Evolutionary conservation across 1,140 invertebrate genomes (phyloP), one percentile per base, ranked within the genome.

Genomic region (Drosophila sucinea): DNA sequence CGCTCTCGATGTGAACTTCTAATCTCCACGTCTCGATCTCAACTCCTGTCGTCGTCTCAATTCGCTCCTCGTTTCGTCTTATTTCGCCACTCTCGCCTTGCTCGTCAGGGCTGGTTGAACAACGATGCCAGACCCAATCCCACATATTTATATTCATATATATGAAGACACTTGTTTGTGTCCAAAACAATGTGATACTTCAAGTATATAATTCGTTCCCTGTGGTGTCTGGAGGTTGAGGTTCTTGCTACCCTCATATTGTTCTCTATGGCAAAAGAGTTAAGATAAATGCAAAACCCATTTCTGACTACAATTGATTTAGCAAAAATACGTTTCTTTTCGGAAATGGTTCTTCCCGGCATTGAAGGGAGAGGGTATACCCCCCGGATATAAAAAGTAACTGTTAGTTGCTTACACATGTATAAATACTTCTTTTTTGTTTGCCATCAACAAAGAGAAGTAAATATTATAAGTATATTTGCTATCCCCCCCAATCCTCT

Each of bases 281-380:
- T 30, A 56, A 32, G n/a, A 56, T 11, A 56, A 56, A 60, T 35
- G 29, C 40, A 27, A 32, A 57, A 32, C 60, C 69, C 51, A 57
- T 47, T 30, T n/a, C 29, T 56, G 60, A 47, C 60, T 29, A 27
- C 41, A 57, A 55, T 82, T 81, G 80, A 89, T 63, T 87, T 73
- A 83, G 83, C 79, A 73, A 79, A 62, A 79, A 79, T 65, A 41
- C 41, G 7, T 10, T 11, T 44, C 47, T 70, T 67, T 82, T 86
- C 83, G 77, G 83, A 87, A 87, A 71, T 87, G 77, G 80, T 84
- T 84, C 84, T 83, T 63, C 55, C 29, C 32, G 67, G 1, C 38
- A n/a, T 40, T 60, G 44, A 54, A 60, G 58, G 17, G 23, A 40
- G 55, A 69, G 54, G 40, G 51, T 29, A 44, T 66, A 30, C 25